Conservation (phyloP, 1,140 invertebrate species). For the Eriosoma lanigerum region DNA sequence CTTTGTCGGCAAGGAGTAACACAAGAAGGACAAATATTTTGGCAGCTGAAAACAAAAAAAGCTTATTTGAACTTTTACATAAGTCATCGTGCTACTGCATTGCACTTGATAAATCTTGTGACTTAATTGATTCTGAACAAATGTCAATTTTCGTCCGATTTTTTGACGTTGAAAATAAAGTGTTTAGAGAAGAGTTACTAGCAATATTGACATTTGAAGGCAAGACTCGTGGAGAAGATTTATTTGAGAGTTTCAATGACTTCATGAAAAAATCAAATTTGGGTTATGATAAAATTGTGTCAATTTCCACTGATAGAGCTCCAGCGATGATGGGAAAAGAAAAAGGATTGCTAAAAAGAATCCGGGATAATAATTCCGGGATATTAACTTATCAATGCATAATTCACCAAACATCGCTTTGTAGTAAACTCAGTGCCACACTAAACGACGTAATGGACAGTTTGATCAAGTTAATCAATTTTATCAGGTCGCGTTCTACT, state of each 20-base stretch:
- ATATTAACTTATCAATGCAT: slow-evolving; percentile 56
- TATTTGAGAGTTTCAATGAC: slow-evolving; percentile 55
- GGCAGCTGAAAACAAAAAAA: slow-evolving; percentile 24
- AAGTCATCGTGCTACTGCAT: slow-evolving; percentile 17
- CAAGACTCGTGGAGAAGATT: slow-evolving; percentile 56
- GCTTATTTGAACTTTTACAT: slow-evolving; percentile 31
- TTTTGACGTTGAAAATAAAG: slow-evolving; percentile 54
- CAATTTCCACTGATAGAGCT: too few species aligned
- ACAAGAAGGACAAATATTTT: slow-evolving; percentile 34
- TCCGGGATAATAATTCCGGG: slow-evolving; percentile 51
- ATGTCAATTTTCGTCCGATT: slow-evolving; percentile 55
- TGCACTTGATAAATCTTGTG: slow-evolving; percentile 56
- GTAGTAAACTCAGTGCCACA: slow-evolving; percentile 56
- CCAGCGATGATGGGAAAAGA: too few species aligned
- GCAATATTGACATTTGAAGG: slow-evolving; percentile 55
- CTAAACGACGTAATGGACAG: slow-evolving; percentile 55
- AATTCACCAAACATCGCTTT: slow-evolving; percentile 56
- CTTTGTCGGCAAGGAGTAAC: slow-evolving; percentile 44
- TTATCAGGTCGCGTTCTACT: too few species aligned
- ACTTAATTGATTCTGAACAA: slow-evolving; percentile 57
- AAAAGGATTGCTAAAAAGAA: too few species aligned
- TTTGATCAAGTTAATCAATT: slow-evolving; percentile 55
- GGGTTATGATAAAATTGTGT: slow-evolving; percentile 54
- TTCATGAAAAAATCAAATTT: slow-evolving; percentile 55
- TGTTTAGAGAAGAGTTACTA: slow-evolving; percentile 56